phyloP scores from a whole-genome alignment of 2,113 vertebrate genomes.

The Excalfactoria chinensis region DNA sequence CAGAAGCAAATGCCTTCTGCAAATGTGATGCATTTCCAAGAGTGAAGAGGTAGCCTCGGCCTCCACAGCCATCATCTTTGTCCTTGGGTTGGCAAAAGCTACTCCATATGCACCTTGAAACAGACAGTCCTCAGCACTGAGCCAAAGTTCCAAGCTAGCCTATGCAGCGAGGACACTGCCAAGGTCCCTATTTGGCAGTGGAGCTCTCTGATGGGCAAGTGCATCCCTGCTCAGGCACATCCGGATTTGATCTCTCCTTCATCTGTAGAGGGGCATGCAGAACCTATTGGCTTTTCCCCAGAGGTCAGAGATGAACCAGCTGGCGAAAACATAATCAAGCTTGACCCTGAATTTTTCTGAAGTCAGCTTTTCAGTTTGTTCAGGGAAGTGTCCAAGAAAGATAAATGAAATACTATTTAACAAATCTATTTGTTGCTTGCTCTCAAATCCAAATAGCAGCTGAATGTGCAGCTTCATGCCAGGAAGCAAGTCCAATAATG shows the following conservation, averaged over 20 bases:
- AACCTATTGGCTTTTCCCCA: neutral
- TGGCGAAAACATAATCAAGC: neutral
- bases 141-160: fast-evolving
- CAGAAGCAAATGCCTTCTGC: neutral
- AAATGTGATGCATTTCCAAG: neutral
- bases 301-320: conserved; percentile 11
- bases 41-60: neutral
- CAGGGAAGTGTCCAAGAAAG: conserved; percentile 65
- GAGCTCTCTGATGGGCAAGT: neutral
- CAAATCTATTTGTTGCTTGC: conserved; percentile 14
- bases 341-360: neutral
- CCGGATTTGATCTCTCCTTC: neutral
- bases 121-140: fast-evolving
- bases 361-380: conserved; percentile 58
- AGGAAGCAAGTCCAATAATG: conserved; percentile 68
- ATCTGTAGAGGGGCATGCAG: neutral
- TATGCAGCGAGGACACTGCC: neutral
- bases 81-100: neutral
- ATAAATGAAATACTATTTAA: conserved; percentile 71
- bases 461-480: conserved; percentile 38
- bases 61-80: neutral
- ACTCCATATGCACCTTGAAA: neutral
- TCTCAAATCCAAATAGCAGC: conserved; percentile 36
- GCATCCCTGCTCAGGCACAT: neutral
- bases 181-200: neutral